Percentiles rank a stretch among this genome's conserved stretches.
phyloP scores from a whole-genome alignment of 2,888 invertebrate genomes.

The Beris chalybata region DNA sequence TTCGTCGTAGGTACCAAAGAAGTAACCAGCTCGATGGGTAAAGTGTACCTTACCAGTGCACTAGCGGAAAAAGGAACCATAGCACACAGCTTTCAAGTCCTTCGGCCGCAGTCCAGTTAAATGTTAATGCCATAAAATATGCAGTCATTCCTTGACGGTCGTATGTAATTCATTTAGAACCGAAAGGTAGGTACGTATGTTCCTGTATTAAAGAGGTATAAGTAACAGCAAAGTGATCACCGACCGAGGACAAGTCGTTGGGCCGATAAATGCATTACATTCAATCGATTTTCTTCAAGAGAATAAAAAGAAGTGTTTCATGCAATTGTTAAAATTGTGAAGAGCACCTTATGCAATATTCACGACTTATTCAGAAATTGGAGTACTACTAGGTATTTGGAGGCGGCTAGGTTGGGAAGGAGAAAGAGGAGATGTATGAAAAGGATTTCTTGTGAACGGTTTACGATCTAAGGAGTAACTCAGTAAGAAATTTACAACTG shows the following conservation, averaged over 20 bases:
- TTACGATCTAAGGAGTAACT: conserved; percentile 12
- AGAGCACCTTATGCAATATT: conserved; percentile 38
- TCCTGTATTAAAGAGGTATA: not conserved
- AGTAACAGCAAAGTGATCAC: conserved; percentile 12
- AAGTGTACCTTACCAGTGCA: too few species aligned
- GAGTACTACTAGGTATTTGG: conserved; percentile 14
- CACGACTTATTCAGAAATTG: conserved; percentile 28
- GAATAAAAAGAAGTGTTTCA: conserved; percentile 34
- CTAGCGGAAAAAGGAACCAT: too few species aligned
- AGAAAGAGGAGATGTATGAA: conserved; percentile 13
- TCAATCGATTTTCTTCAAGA: conserved; percentile 29
- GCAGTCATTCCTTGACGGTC: conserved; percentile 33
- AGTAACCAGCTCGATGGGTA: too few species aligned
- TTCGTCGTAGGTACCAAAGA: too few species aligned
- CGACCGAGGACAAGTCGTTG: conserved; percentile 32
- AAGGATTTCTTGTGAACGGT: conserved; percentile 7
- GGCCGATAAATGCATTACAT: conserved; percentile 37
- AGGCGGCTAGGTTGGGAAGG: not conserved
- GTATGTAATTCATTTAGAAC: conserved; percentile 23
- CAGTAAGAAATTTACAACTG: conserved; percentile 30
- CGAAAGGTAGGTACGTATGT: not conserved
- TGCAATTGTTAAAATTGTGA: conserved; percentile 38
- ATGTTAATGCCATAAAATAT: conserved; percentile 35
- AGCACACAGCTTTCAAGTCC: conserved; percentile 18
- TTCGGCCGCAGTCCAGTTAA: conserved; percentile 32